Evolutionary conservation across 2,888 invertebrate species (phyloP).

Genomic region (Campopleginae sp.): DNA sequence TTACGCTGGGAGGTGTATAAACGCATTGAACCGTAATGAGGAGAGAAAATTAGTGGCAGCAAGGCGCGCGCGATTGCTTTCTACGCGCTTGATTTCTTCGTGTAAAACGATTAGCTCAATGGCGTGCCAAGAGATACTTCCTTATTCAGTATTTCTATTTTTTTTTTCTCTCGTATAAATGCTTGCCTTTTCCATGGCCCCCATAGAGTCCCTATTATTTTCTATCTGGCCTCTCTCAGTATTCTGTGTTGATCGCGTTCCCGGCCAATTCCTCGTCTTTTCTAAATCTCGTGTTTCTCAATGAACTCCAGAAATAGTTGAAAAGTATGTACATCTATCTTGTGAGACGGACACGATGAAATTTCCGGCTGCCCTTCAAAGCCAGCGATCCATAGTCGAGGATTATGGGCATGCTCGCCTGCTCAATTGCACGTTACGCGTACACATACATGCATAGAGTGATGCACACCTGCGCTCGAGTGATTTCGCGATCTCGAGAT

Average conservation of each 20-base stretch:
- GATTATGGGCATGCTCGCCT: slow-evolving; percentile 28
- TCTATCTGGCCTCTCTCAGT: slow-evolving; percentile 2
- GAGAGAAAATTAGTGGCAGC: slow-evolving; percentile 74
- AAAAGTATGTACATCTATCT: slow-evolving; percentile 14
- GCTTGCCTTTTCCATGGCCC: slow-evolving; percentile 17
- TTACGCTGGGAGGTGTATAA: slow-evolving; percentile 62
- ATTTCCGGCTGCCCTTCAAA: slow-evolving; percentile 58
- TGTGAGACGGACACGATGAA: slow-evolving; percentile 35
- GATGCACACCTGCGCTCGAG: not conserved
- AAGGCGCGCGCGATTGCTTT: slow-evolving; percentile 61
- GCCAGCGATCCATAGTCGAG: slow-evolving; percentile 31
- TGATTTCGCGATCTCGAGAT: slow-evolving; percentile 3
- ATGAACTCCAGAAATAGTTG: slow-evolving; percentile 44
- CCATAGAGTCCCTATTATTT: slow-evolving; percentile 5
- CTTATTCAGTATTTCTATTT: slow-evolving; percentile 59
- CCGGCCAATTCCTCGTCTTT: slow-evolving; percentile 10
- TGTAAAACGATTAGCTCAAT: slow-evolving; percentile 68
- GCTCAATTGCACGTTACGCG: slow-evolving; percentile 34
- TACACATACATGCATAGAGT: not conserved
- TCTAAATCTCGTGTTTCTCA: slow-evolving; percentile 21
- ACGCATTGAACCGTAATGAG: slow-evolving; percentile 74
- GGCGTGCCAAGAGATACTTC: slow-evolving; percentile 62
- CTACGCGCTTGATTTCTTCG: slow-evolving; percentile 67
- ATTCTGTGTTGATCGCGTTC: slow-evolving; percentile 4
- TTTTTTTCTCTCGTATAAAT: slow-evolving; percentile 31